Evolutionary conservation across 2,888 invertebrate species (phyloP), one percentile per base, ranked within the genome.

Genomic region (Drosophila yooni): DNA sequence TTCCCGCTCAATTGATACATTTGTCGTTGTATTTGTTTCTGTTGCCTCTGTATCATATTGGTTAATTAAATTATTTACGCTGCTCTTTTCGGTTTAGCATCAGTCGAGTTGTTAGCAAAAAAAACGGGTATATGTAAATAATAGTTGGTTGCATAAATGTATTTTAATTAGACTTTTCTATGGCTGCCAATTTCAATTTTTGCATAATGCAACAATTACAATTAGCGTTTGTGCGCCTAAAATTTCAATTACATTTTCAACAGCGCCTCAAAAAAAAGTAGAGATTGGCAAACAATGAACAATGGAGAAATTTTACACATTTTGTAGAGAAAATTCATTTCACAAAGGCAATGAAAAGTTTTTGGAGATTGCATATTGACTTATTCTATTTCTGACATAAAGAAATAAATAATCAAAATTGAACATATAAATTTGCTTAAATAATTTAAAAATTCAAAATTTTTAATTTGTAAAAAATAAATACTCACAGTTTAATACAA

Each of bases 11-110:
- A 78, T 79, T 78, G 80, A 68, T 57, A 68, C 36, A 52, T 56
- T 75, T 31, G 53, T 56, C 58, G 50, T 63, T 68, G 48, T 52
- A 53, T 50, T 64, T 70, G 52, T 67, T 61, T 46, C 61, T 73
- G 43, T 61, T 61, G 31, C 67, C 66, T 68, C 71, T 85, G 75
- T 76, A 70, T 70, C 74, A 76, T 75, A 61, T 88, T 76, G 78
- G 88, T 88, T 86, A 89, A 86, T 86, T 86, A 80, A 89, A 89
- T 89, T 89, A 86, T 88, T 89, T 80, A 76, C 62, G 72, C 68
- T 56, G 62, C 61, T 63, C 70, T 67, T 70, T 66, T 73, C 46
- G 34, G 61, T 50, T 56, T 48, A 43, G 46, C 38, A 36, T 70
- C 69, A 65, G 65, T 65, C 59, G 56, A 62, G 46, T 50, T 31